Evolutionary conservation across 2,113 vertebrate genomes (phyloP), one percentile per base, ranked within the genome.

Genomic region (Festucalex cinctus): DNA sequence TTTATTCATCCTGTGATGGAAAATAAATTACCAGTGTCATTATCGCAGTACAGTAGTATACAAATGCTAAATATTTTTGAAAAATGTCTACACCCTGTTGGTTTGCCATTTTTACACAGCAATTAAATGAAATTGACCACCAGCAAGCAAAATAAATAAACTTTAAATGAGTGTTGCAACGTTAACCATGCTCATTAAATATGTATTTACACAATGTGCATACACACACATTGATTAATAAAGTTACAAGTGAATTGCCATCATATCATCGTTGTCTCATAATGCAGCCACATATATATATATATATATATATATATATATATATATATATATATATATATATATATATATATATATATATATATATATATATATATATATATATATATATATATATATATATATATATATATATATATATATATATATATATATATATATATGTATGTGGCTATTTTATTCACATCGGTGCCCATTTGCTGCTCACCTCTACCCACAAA

Each of bases 401-500:
- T 13, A 13, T 13, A 41, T 13, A 41, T 32, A 32, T 32, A 32
- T 32, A 32, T 32, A 32, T 32, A 32, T 41, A 9, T 39, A 9
- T 39, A 9, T 39, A 9, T 6, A 41, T 12, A 41, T 13, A 41
- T 6, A 41, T 13, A 13, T 13, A 41, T 13, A 41, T 3, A 41
- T 13, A 41, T 28, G 53, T 24, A 56, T 16, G 7, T 28, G 14
- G n/a, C n/a, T n/a, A n/a, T n/a, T n/a, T n/a, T n/a, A n/a, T n/a
- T n/a, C n/a, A n/a, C n/a, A n/a, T n/a, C n/a, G n/a, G 0, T 1
- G 14, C 13, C 12, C 6, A 28, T 53, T 53, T 5, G 49, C 26
- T 49, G 28, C 63, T 66, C 54, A 68, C 76, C 65, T 79, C 73
- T 28, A 63, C 70, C 35, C 70, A 69, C 46, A 75, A 68, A 64